These are phyloP conservation scores for Aphrophora alni DNA, from an alignment of 2,888 invertebrate genomes.

Conservation along the genomic window DNA sequence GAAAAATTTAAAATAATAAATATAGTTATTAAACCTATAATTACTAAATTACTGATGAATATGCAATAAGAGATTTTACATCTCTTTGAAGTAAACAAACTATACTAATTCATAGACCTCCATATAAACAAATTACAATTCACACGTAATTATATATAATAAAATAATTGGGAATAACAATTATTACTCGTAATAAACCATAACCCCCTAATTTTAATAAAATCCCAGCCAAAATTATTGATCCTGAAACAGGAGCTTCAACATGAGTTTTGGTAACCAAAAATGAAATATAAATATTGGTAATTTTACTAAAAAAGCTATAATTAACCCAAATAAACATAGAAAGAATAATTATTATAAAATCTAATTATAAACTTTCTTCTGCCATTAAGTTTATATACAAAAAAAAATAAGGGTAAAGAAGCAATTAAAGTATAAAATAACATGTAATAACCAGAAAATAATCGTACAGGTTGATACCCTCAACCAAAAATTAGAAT, in stretches of 20 bases:
- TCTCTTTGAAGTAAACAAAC: constrained; percentile 73
- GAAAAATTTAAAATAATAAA: not conserved
- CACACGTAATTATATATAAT: constrained; percentile 63
- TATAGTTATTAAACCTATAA: constrained; percentile 62
- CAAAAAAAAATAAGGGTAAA: constrained; percentile 68
- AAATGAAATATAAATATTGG: constrained; percentile 74
- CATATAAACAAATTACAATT: constrained; percentile 54
- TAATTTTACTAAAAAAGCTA: constrained; percentile 74
- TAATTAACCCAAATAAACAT: constrained; percentile 59
- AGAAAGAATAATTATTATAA: constrained; percentile 58
- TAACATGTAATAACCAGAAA: constrained; percentile 70
- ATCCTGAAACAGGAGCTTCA: constrained; percentile 74
- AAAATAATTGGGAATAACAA: constrained; percentile 60
- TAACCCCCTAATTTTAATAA: constrained; percentile 76
- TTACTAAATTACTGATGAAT: constrained; percentile 71
- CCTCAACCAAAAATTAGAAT: constrained; percentile 73
- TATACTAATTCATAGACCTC: constrained; percentile 63
- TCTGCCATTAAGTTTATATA: constrained; percentile 54
- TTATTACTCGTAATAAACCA: constrained; percentile 67
- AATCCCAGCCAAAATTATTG: constrained; percentile 76
- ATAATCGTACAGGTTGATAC: constrained; percentile 71
- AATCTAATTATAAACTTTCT: constrained; percentile 57
- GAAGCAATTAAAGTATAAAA: constrained; percentile 75
- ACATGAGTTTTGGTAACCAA: constrained; percentile 77
- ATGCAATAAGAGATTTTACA: constrained; percentile 69